Base-by-base conservation (phyloP, 1,140 invertebrate genomes). In the Matsumurasca onukii region DNA sequence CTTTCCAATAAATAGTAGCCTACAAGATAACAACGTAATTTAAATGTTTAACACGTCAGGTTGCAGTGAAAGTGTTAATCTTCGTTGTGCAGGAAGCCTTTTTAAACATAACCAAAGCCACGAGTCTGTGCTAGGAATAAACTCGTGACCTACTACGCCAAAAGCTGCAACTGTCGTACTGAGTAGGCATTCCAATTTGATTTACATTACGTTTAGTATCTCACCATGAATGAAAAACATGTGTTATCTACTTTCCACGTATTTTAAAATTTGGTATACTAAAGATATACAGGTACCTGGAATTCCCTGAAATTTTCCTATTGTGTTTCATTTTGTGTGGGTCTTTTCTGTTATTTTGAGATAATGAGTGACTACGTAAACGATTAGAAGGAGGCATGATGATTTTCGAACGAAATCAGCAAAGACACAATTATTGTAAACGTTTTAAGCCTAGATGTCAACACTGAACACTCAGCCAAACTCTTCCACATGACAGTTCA, bases 301-400 rank as follows among this genome's bases (percentile, higher is more conserved):
- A 13, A 51, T 63, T 24, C 24, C 34, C 39, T 29, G 31, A 25
- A 57, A 20, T 52, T 31, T 27, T 39, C 17, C 25, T 25, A 22
- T 20, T 25, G 13, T 55, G 24, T n/a, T 25, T 17, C 48, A 68
- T 70, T 52, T 67, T 64, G 34, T 27, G 67, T 2, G 27, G 20
- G 34, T 67, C 49, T 52, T 70, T 70, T 51, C 62, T 67, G 20
- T 49, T 25, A 62, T 55, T 70, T 63, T 39, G 34, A 22, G 20
- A 29, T 62, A 25, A 57, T 15, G 66, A 48, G 62, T 70, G 69
- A 51, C 24, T 57, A 31, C 69, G 66, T 62, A 68, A 66, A 17
- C 66, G 65, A 20, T 63, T 31, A 20, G 69, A 61, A 17, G 69
- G 69, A 2, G 69, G 66, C 69, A 70, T 70, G 24, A 45, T 45